A percentile compares a stretch with the other conserved stretches of the same genome.
phyloP scores from a whole-genome alignment of 2,797 vertebrate genomes.

The Lepidocolaptes lacrymiger region DNA sequence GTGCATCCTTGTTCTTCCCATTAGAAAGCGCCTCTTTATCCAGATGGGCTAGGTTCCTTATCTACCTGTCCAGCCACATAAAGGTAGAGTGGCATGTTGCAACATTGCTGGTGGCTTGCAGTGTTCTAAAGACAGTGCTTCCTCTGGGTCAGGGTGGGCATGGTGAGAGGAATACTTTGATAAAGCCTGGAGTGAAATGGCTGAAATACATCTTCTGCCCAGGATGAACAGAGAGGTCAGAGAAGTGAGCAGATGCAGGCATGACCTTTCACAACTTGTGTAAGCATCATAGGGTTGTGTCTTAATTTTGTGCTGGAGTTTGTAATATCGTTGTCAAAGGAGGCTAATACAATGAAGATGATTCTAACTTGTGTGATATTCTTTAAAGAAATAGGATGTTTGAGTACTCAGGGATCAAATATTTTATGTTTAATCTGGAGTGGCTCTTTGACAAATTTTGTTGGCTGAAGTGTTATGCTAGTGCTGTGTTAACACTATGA shows the following conservation, averaged over 20 bases:
- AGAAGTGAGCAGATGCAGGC: not conserved
- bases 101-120: not conserved
- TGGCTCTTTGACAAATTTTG: not conserved
- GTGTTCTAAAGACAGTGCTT: not conserved
- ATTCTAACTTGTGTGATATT: not conserved
- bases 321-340: not conserved
- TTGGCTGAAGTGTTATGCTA: not conserved
- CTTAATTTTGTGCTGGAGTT: slow-evolving; percentile 7
- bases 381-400: not conserved
- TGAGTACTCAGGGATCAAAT: not conserved
- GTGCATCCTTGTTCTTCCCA: not conserved
- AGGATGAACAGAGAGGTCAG: not conserved
- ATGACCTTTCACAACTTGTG: not conserved
- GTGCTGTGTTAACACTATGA: not conserved
- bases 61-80: not conserved
- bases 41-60: not conserved
- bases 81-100: not conserved
- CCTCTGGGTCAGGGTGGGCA: not conserved
- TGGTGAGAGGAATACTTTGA: not conserved
- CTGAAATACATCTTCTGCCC: not conserved
- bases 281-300: not conserved
- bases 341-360: not conserved
- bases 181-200: not conserved
- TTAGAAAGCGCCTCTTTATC: not conserved
- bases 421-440: not conserved